Percentiles rank a stretch among this genome's conserved stretches.
phyloP scores from a whole-genome alignment of 1,140 invertebrate species.

The Drosophila lini region DNA sequence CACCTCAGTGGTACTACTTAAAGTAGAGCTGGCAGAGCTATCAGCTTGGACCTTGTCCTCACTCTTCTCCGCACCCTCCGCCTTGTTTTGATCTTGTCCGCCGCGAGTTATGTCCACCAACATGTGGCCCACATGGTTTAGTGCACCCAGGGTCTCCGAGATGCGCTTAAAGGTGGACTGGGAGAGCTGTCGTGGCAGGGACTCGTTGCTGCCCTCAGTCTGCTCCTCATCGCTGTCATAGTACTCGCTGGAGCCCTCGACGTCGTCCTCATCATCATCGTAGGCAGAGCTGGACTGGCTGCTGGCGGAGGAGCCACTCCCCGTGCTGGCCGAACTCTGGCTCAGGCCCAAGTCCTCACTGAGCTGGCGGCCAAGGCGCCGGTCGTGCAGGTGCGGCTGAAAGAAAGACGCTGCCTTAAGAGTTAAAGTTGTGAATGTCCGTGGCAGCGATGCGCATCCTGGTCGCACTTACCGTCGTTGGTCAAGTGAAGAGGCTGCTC shows the following conservation, averaged over 20 bases:
- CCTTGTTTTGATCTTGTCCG: slow-evolving; percentile 68
- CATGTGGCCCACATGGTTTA: slow-evolving; percentile 93
- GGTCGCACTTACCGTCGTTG: slow-evolving; percentile 75
- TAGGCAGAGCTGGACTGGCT: slow-evolving; percentile 46
- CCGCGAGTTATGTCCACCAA: slow-evolving; percentile 91
- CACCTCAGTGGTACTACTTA: slow-evolving; percentile 23
- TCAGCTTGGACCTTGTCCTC: not conserved
- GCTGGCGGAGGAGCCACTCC: slow-evolving; percentile 31
- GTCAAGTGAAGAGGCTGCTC: slow-evolving; percentile 71
- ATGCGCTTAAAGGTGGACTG: slow-evolving; percentile 87
- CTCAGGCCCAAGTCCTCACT: slow-evolving; percentile 40
- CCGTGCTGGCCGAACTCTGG: slow-evolving; percentile 43
- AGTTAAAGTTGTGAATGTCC: slow-evolving; percentile 83
- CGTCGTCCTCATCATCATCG: slow-evolving; percentile 54
- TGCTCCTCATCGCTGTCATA: slow-evolving; percentile 74
- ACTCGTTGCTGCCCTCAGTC: slow-evolving; percentile 64
- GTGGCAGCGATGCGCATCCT: slow-evolving; percentile 30
- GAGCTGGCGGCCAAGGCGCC: slow-evolving; percentile 67
- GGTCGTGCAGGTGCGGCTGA: slow-evolving; percentile 76
- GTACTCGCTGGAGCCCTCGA: slow-evolving; percentile 73
- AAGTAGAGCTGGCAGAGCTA: not conserved
- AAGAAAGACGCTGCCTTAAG: slow-evolving; percentile 84
- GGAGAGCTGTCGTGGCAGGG: slow-evolving; percentile 85
- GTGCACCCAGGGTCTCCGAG: slow-evolving; percentile 89
- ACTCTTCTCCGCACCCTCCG: slow-evolving; percentile 73